A percentile compares a stretch with the other conserved stretches of the same genome.
These are phyloP conservation scores for Trichosurus vulpecula DNA, from an alignment of 2,797 vertebrate species.

Conservation along the genomic window DNA sequence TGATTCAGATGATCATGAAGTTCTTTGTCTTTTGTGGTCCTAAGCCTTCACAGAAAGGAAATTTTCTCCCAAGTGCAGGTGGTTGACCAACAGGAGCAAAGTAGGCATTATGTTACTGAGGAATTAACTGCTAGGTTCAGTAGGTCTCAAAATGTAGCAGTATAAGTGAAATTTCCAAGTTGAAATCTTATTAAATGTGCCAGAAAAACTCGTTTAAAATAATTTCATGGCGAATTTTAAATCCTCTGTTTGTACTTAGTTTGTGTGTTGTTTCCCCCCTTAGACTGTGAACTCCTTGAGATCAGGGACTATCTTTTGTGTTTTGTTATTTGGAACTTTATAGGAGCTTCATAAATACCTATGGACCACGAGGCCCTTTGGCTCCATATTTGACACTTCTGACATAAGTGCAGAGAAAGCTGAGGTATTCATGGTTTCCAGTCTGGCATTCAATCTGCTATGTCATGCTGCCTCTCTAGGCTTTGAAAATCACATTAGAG, in stretches of 20 bases:
- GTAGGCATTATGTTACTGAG: background rate
- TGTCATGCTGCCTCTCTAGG: background rate
- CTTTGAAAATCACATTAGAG: background rate
- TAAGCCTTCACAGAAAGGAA: background rate
- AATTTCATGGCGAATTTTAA: background rate
- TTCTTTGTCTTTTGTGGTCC: background rate
- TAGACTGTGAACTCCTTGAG: background rate
- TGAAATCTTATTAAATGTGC: background rate
- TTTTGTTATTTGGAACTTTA: background rate
- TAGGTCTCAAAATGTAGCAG: background rate
- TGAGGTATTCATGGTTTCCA: background rate
- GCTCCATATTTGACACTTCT: background rate
- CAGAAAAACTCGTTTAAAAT: background rate
- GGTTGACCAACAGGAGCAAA: background rate
- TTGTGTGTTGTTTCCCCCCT: background rate
- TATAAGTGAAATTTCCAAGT: background rate
- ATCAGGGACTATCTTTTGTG: background rate
- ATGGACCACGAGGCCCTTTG: background rate
- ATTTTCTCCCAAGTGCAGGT: background rate
- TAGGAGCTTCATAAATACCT: background rate
- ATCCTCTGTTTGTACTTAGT: background rate
- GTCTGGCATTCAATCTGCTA: background rate
- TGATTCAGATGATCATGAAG: background rate
- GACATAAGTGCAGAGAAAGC: background rate
- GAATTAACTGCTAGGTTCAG: background rate